Percentiles rank a stretch among this genome's conserved stretches.
Conservation (phyloP, 2,797 vertebrate genomes). For the Bryconaethiops microstoma region DNA sequence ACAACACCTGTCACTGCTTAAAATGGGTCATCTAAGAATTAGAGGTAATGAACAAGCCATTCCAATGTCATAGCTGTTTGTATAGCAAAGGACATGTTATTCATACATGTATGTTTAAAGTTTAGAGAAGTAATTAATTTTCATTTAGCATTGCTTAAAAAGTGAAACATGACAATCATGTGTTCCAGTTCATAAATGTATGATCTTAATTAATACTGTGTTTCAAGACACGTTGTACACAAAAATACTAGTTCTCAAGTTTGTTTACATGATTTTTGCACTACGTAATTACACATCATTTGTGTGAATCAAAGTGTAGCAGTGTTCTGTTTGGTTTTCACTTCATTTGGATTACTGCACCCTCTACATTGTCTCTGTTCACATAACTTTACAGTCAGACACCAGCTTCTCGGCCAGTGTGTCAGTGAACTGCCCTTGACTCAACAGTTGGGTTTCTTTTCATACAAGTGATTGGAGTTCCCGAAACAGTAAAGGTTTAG, state of each 20-base stretch:
- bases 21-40: constrained; percentile 45
- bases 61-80: constrained; percentile 58
- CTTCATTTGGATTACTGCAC: constrained; percentile 12
- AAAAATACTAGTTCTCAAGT: neutral
- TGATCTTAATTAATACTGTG: neutral
- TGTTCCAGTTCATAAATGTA: neutral
- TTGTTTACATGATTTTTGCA: neutral
- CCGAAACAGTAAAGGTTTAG: constrained; percentile 74
- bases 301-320: neutral
- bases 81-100: constrained; percentile 65
- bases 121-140: too few relatives aligned
- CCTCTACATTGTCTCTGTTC: constrained; percentile 23
- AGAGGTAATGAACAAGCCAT: constrained; percentile 45
- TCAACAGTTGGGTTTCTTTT: constrained; percentile 64
- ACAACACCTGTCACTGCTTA: constrained; percentile 33
- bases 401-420: constrained; percentile 53
- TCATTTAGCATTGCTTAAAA: neutral
- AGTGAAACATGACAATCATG: neutral
- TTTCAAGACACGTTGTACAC: neutral
- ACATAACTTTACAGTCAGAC: constrained; percentile 54
- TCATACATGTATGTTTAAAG: constrained; percentile 22
- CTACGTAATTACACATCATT: neutral
- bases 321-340: constrained; percentile 19
- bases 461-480: constrained; percentile 71
- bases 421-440: constrained; percentile 72